Conservation (phyloP, 2,888 invertebrate species). For the Cosmia pyralina region DNA sequence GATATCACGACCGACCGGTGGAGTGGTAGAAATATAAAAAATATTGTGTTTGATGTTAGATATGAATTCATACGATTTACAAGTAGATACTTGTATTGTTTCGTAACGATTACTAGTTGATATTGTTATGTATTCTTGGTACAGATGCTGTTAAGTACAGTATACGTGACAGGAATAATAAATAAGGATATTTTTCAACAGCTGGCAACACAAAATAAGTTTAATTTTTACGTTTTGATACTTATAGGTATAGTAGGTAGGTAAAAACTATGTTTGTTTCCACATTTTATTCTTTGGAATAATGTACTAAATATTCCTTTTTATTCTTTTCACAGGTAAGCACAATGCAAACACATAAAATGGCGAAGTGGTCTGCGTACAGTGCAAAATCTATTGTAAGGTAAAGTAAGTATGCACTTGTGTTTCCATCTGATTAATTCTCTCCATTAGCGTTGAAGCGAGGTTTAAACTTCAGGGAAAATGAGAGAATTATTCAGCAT, state of each 20-base stretch:
- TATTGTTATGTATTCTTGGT: not conserved
- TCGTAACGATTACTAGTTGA: not conserved
- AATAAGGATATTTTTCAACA: constrained; percentile 21
- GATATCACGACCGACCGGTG: constrained; percentile 13
- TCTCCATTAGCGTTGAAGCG: constrained; percentile 15
- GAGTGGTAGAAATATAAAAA: constrained; percentile 10
- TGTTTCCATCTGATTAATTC: constrained; percentile 35
- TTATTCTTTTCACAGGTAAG: constrained; percentile 77
- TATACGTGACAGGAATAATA: not conserved
- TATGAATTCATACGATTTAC: not conserved
- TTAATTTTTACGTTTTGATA: not conserved
- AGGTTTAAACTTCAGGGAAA: constrained; percentile 3
- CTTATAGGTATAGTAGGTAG: not conserved
- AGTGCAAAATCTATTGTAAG: constrained; percentile 24
- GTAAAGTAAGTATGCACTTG: constrained; percentile 57
- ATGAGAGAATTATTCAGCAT: constrained; percentile 2
- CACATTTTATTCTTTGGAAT: not conserved
- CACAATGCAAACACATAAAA: constrained; percentile 44
- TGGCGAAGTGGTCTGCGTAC: constrained; percentile 15
- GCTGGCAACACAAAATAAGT: constrained; percentile 4
- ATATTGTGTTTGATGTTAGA: not conserved
- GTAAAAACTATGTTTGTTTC: constrained; percentile 11
- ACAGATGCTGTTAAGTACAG: not conserved
- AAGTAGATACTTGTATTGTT: not conserved
- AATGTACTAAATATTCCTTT: constrained; percentile 30